Percentiles rank a stretch among this genome's conserved stretches.
These are phyloP conservation scores for Astyanax mexicanus DNA, from an alignment of 2,797 vertebrate species.

Conservation along the genomic window DNA sequence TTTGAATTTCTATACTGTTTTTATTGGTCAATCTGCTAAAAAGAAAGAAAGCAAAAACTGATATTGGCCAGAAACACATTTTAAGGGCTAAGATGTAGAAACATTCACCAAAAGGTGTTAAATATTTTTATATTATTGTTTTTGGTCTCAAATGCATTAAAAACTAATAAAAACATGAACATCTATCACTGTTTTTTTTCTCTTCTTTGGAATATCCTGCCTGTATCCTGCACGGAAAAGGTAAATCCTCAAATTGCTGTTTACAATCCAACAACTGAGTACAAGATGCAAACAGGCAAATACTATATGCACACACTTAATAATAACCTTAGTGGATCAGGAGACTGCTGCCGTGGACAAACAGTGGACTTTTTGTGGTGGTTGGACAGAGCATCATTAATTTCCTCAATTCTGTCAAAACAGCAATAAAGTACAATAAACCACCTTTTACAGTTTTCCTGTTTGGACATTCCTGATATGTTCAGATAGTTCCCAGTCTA, in stretches of 20 bases:
- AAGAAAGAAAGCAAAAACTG: not conserved
- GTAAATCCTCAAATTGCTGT: no score
- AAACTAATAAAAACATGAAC: not conserved
- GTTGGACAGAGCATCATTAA: no score
- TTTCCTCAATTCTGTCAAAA: no score
- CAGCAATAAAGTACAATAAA: no score
- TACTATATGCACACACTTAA: no score
- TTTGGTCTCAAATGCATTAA: constrained; percentile 24
- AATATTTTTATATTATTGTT: constrained; percentile 25
- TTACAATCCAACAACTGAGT: no score
- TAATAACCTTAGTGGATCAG: no score
- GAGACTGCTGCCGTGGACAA: no score
- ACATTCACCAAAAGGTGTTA: constrained; percentile 9
- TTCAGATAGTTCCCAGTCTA: not conserved
- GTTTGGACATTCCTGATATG: not conserved
- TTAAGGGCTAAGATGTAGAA: constrained; percentile 1
- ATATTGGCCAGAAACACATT: not conserved
- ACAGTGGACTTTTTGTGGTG: no score
- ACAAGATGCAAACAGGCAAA: no score
- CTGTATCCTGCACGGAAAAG: not conserved
- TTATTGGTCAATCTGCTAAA: not conserved
- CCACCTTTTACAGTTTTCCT: no score
- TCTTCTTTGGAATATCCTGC: not conserved
- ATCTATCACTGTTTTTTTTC: not conserved
- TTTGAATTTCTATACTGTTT: not conserved